Evolutionary conservation across 2,113 vertebrate species (phyloP).

Genomic region (Ammospiza caudacuta): DNA sequence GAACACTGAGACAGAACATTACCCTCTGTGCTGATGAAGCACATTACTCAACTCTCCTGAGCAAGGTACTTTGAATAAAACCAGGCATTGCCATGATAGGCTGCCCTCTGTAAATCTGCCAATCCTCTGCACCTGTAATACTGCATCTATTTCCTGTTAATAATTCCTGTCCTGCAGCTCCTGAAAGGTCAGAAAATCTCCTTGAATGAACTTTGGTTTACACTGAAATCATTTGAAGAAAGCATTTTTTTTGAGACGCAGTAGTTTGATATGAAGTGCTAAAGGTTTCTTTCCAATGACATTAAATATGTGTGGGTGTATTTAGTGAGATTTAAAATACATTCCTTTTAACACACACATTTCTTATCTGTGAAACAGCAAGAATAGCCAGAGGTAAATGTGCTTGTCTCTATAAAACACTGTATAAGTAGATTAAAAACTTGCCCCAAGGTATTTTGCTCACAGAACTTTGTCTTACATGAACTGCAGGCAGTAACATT

Average conservation of each 20-base stretch:
- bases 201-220: neutral
- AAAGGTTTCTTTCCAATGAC: neutral
- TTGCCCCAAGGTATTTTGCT: neutral
- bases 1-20: neutral
- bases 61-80: neutral
- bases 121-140: neutral
- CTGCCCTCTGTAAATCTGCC: neutral
- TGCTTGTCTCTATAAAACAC: neutral
- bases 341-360: neutral
- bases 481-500: neutral
- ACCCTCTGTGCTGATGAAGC: neutral
- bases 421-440: neutral
- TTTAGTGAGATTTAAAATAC: neutral
- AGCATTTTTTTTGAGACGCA: neutral
- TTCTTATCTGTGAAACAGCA: neutral
- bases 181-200: neutral
- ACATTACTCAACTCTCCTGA: neutral
- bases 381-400: neutral
- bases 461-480: neutral
- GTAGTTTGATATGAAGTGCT: neutral
- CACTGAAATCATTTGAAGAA: neutral
- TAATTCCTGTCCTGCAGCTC: neutral
- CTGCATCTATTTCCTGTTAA: neutral
- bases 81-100: neutral
- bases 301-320: neutral